phyloP scores from a whole-genome alignment of 2,888 invertebrate species.

The Mantis religiosa region DNA sequence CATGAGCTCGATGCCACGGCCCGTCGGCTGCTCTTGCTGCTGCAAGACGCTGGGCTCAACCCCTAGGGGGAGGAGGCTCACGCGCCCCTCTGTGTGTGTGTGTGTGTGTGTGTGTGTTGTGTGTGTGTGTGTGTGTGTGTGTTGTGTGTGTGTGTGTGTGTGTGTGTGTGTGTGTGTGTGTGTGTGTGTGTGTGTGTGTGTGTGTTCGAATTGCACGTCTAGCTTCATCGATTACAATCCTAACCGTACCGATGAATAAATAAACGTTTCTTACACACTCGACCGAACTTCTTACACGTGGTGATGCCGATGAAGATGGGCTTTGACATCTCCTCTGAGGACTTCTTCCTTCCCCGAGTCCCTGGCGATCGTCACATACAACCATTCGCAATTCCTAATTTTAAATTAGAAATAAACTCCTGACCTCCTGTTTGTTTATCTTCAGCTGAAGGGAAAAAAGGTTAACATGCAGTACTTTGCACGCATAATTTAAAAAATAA shows the following conservation, averaged over 20 bases:
- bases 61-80: not conserved
- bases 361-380: not conserved
- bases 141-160: not conserved
- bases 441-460: too few species aligned
- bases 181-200: not conserved
- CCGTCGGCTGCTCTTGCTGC: conserved; percentile 6
- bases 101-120: not conserved
- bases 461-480: too few species aligned
- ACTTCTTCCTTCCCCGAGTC: not conserved
- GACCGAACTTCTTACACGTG: not conserved
- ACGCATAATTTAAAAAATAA: too few species aligned
- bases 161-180: not conserved
- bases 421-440: too few species aligned
- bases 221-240: not conserved
- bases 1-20: conserved; percentile 17
- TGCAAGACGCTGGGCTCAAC: conserved; percentile 8
- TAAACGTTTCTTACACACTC: not conserved
- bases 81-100: not conserved
- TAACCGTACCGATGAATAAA: not conserved
- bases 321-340: not conserved
- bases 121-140: not conserved
- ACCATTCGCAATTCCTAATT: too few species aligned
- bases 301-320: not conserved
- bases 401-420: too few species aligned
- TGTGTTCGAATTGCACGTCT: not conserved